Evolutionary conservation across 2,113 vertebrate species (phyloP), one percentile per base, ranked within the genome.

Genomic region (Nettapus auritus): DNA sequence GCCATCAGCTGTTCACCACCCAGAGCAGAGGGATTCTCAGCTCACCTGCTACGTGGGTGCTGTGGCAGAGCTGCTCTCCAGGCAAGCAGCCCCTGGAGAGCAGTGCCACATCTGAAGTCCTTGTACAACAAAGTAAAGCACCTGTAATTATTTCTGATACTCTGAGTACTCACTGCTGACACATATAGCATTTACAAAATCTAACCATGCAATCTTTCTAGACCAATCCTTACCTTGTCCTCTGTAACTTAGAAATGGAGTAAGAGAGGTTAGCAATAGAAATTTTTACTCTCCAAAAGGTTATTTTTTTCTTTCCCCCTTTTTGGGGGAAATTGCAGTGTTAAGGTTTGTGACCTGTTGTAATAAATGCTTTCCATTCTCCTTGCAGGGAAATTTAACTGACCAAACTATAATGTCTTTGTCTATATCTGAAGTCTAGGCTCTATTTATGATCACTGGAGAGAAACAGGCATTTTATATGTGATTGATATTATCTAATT

Each of bases 51-150:
- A 1, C 17, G 36, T n/a, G 40, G 19, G 28, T 53, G 36, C 40
- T 82, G 55, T 0, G 0, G 4, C 1, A 1, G 40, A 77, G 53
- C 40, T 70, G 50, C 50, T 74, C 19, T 64, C 25, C 2, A 40
- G 36, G 57, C 16, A 42, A 46, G 31, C 19, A 50, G 48, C 13
- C 71, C 34, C 82, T 21, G 34, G 57, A 92, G 31, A 16, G 31
- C 64, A 18, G 25, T 12, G 46, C 8, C 22, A 1, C 5, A 29
- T 42, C 26, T 46, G 20, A 64, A 25, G n/a, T 34, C 28, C 48
- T 31, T 13, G 19, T 42, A 79, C 28, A 82, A 33, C 22, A 56
- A 79, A 46, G 29, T 26, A 50, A 82, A 89, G 13, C 21, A 71
- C 33, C 10, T 81, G 0, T 75, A 82, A 88, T 78, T 79, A 59